Conservation (phyloP, 2,888 invertebrate species). For the Polydrusus tereticollis region DNA sequence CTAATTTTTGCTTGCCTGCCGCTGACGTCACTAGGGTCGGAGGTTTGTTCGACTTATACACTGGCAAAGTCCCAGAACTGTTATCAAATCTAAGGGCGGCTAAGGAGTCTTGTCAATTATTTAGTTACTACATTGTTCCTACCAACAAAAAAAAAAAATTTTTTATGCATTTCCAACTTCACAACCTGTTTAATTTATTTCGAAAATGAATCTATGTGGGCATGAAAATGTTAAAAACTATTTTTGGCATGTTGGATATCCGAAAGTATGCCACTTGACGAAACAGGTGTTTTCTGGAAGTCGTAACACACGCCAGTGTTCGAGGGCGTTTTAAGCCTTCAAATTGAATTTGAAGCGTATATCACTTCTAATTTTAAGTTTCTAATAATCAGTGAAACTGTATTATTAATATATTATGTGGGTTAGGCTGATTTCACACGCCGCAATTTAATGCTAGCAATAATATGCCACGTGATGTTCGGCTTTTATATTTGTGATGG, state of each 20-base stretch:
- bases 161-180: not conserved
- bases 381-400: not conserved
- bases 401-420: not conserved
- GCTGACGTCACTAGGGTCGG: too few relatives aligned
- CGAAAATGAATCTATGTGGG: conserved; percentile 9
- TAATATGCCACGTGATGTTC: not conserved
- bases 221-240: conserved; percentile 8
- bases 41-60: too few relatives aligned
- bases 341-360: conserved; percentile 1
- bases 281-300: conserved; percentile 22
- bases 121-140: too few relatives aligned
- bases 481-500: too few relatives aligned
- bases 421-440: not conserved
- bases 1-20: too few relatives aligned
- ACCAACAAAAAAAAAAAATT: not conserved
- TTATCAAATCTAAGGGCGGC: too few relatives aligned
- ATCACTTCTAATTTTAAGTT: not conserved
- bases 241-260: conserved; percentile 7
- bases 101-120: too few relatives aligned
- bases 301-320: not conserved
- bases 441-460: not conserved
- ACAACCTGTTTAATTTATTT: conserved; percentile 14
- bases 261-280: conserved; percentile 9
- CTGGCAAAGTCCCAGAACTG: too few relatives aligned
- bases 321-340: conserved; percentile 4